Evolutionary conservation across 2,113 vertebrate species (phyloP).

Genomic region (Oceanodroma tethys): DNA sequence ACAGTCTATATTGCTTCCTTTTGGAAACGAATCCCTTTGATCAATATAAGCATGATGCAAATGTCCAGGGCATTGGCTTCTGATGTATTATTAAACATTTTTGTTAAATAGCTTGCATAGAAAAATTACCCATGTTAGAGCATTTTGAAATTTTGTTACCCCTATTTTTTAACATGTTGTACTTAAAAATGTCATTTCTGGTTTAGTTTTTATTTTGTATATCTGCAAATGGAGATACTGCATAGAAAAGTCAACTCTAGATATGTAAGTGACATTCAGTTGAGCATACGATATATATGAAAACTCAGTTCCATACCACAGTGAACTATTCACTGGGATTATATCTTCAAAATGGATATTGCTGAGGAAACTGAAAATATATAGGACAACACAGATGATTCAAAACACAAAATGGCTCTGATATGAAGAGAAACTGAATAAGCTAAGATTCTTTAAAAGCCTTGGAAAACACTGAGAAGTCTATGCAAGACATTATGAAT

Average conservation of each 20-base stretch:
- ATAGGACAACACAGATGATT: not conserved
- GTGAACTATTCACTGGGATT: not conserved
- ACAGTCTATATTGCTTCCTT: not conserved
- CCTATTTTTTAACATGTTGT: not conserved
- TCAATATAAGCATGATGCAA: not conserved
- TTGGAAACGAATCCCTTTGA: not conserved
- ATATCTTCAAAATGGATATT: not conserved
- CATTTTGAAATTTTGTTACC: not conserved
- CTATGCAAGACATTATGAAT: not conserved
- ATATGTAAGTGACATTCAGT: not conserved
- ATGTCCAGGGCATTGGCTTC: not conserved
- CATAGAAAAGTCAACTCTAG: not conserved
- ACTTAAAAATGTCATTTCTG: not conserved
- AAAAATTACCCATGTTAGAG: not conserved
- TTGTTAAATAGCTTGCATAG: not conserved
- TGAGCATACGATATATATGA: not conserved
- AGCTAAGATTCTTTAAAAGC: not conserved
- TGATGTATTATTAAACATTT: not conserved
- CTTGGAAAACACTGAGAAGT: not conserved
- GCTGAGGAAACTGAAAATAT: not conserved
- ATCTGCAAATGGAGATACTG: not conserved
- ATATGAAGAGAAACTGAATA: not conserved
- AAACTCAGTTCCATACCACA: not conserved
- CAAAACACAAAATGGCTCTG: not conserved
- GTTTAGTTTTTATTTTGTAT: not conserved